These are phyloP conservation scores for Digitonthophagus gazella DNA, from an alignment of 2,888 invertebrate genomes.

Conservation along the genomic window DNA sequence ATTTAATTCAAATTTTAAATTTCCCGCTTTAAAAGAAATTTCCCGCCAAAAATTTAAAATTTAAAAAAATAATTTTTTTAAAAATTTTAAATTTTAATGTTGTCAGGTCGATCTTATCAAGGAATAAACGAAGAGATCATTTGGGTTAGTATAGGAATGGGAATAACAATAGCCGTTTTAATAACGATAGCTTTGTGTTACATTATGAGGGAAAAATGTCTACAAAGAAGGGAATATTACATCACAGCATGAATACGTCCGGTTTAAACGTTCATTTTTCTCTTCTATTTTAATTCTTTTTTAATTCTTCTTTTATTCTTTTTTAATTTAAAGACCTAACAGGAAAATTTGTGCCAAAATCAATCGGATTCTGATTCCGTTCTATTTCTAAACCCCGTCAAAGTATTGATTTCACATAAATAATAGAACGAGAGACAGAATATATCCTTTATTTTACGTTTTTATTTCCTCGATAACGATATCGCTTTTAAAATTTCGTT, in stretches of 20 bases:
- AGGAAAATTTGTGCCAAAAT: not conserved
- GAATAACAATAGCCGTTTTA: constrained; percentile 74
- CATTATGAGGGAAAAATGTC: constrained; percentile 77
- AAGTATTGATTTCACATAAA: not conserved
- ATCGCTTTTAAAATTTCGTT: no score
- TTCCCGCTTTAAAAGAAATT: no score
- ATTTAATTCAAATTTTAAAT: no score
- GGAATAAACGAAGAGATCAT: constrained; percentile 87
- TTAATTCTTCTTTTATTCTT: no score
- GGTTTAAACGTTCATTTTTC: no score
- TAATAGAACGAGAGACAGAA: not conserved
- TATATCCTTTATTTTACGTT: not conserved
- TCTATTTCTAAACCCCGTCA: not conserved
- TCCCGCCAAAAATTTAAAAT: no score
- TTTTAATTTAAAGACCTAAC: no score
- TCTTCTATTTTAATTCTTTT: no score
- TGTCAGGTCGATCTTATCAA: constrained; percentile 73
- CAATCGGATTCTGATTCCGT: not conserved
- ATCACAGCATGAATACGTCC: constrained; percentile 64
- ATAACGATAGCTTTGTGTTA: constrained; percentile 82
- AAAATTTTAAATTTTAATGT: constrained; percentile 1
- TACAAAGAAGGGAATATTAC: constrained; percentile 69
- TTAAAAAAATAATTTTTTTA: no score
- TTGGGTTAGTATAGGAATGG: constrained; percentile 87
- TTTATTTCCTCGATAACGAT: not conserved